Conservation (phyloP, 2,113 vertebrate genomes). For the Microtus pennsylvanicus region DNA sequence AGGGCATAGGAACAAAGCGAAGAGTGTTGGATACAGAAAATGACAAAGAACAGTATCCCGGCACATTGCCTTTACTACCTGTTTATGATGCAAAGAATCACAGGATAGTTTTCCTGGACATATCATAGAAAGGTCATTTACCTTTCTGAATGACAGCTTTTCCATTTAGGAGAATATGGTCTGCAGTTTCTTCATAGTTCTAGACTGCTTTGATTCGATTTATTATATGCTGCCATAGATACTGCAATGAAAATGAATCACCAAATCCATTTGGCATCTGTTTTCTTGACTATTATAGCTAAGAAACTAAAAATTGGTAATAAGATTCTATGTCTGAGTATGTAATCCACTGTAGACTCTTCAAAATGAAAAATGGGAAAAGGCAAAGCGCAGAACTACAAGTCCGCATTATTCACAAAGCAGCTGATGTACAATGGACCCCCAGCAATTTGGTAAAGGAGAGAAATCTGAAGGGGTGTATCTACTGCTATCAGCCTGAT, state of each 20-base stretch:
- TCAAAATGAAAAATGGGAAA: constrained; percentile 50
- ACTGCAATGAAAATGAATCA: constrained; percentile 24
- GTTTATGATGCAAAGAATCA: neutral
- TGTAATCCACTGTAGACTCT: constrained; percentile 40
- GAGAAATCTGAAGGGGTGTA: neutral
- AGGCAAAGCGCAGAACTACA: neutral
- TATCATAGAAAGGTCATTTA: neutral
- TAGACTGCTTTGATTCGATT: neutral
- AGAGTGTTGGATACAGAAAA: neutral
- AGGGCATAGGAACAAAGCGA: neutral
- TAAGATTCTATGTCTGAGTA: constrained; percentile 38
- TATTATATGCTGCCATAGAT: neutral
- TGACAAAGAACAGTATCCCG: neutral
- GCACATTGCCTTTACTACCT: neutral
- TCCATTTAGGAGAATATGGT: neutral
- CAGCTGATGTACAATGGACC: neutral
- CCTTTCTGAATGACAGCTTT: constrained; percentile 20
- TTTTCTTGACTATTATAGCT: constrained; percentile 54
- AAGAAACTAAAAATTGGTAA: constrained; percentile 34
- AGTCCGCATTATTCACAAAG: neutral
- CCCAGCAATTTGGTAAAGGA: neutral
- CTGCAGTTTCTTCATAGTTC: neutral
- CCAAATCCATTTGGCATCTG: constrained; percentile 10
- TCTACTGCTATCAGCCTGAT: neutral
- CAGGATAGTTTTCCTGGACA: neutral